Evolutionary conservation across 2,888 invertebrate species (phyloP), one percentile per base, ranked within the genome.

Genomic region (Cryptops parisi): DNA sequence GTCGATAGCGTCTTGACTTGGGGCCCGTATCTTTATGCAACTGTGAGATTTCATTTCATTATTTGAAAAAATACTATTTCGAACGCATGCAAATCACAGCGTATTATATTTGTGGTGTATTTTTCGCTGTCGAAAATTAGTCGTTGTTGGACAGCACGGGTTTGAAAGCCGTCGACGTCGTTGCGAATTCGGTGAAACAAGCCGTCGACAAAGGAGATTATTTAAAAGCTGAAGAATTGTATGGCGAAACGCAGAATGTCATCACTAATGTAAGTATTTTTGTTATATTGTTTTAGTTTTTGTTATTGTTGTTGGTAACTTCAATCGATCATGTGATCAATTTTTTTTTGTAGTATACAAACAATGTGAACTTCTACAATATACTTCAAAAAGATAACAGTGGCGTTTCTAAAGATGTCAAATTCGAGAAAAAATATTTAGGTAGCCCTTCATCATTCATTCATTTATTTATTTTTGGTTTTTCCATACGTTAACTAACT

Each of bases 1-100:
- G 77, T 88, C 49, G 88, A 90, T 64, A 81, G 83, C 0, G 84
- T 86, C 0, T 69, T 83, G 27, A 80, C 83, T 0, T 91, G 89
- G 89, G 87, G 81, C 0, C 83, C 83, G 0, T 79, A 81, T 61
- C 73, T 91, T 6, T 73, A 83, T 24, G 76, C 80, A 17, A 78
- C 82, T 62, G 82, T 81, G 70, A 72, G 68, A 63, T 24, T 12
- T 45, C n/a, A 24, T 39, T 33, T 17, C 5, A 21, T 33, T 6
- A 50, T 40, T 1, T 47, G 17, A 15, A 23, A 38, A 40, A 23
- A 19, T 23, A 2, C 26, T 26, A 47, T 47, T 47, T 3, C 26
- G n/a, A n/a, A n/a, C n/a, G n/a, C n/a, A n/a, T n/a, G n/a, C n/a
- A n/a, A n/a, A n/a, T 43, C 6, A 19, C 17, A 15, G 17, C 17